Evolutionary conservation across 2,113 vertebrate genomes (phyloP), one percentile per base, ranked within the genome.

Genomic region (Hypanus sabinus): DNA sequence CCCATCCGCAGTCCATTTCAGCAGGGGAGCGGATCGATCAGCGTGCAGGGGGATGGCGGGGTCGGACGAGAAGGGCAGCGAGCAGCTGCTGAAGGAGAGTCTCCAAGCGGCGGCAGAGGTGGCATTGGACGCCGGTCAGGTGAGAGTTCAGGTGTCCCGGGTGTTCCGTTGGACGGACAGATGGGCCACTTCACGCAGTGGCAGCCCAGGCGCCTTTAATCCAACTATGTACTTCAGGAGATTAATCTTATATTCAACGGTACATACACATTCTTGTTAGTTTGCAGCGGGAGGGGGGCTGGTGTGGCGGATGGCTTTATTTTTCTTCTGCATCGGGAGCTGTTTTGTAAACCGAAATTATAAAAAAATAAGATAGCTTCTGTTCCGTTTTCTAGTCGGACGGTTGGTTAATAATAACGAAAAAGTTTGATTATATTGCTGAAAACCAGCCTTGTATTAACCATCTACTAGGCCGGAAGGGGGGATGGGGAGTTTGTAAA

Each of bases 111-210:
- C 97, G 0, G 97, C 96, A 94, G 96, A 96, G 96, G 95, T 97
- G 94, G 97, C 97, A 71, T 96, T 95, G 83, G 95, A 95, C 33
- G 97, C 97, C 3, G 97, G 97, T 94, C 96, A 97, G 97, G 97
- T 97, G 95, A 96, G 96, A 81, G 16, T 22, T 5, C 71, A 22
- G 71, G 18, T 73, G 71, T 20, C 62, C 18, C 71, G 3, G 70
- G 12, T 4, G 70, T 16, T 68, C 10, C 65, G 9, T 0, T 12
- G 71, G 71, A 20, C 18, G 71, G 71, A 14, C 0, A 14, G 62
- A 14, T 0, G 62, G 62, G 62, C 71, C 5, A 24, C 71, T 73
- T 24, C 16, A 73, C 22, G 9, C 62, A 65, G 62, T 9, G 71
- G 71, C 68, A 70, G 18, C 12, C 68, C 2, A 18, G 12, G 16